Percentiles rank a stretch among this genome's conserved stretches.
These are phyloP conservation scores for Zoanthus sansibaricus DNA, from an alignment of 92 coral and sea anemone species.

Conservation along the genomic window DNA sequence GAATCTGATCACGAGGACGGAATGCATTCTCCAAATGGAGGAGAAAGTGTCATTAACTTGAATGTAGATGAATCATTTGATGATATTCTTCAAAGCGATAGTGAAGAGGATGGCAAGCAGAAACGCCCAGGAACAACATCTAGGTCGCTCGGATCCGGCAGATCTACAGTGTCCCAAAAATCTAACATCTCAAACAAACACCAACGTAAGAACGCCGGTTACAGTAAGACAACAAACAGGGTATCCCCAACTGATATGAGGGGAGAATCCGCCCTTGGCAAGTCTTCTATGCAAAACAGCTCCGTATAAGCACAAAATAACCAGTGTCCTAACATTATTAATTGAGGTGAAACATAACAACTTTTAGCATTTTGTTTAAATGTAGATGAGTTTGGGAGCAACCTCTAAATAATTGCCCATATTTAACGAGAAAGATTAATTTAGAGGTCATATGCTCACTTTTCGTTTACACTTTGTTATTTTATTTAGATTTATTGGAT, in stretches of 20 bases:
- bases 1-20: slow-evolving; percentile 65
- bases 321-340: background rate
- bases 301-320: background rate
- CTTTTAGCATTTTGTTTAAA: background rate
- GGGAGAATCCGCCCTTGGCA: slow-evolving; percentile 13
- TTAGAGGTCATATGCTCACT: no score
- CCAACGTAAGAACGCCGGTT: background rate
- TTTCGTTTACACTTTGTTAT: no score
- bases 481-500: no score
- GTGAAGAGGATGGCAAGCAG: slow-evolving; percentile 56
- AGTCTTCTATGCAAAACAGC: background rate
- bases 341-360: background rate
- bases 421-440: background rate
- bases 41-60: slow-evolving; percentile 70
- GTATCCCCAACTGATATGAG: background rate
- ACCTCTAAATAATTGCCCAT: background rate
- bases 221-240: slow-evolving; percentile 21
- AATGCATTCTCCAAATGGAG: slow-evolving; percentile 21
- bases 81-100: slow-evolving; percentile 83
- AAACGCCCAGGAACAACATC: slow-evolving; percentile 38
- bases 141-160: slow-evolving; percentile 26
- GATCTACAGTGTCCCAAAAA: slow-evolving; percentile 21
- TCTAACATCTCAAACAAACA: slow-evolving; percentile 1
- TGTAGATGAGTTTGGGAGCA: background rate
- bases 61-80: slow-evolving; percentile 71